A percentile compares a stretch with the other conserved stretches of the same genome.
phyloP scores from a whole-genome alignment of 2,113 vertebrate species.

The Callipepla californica region DNA sequence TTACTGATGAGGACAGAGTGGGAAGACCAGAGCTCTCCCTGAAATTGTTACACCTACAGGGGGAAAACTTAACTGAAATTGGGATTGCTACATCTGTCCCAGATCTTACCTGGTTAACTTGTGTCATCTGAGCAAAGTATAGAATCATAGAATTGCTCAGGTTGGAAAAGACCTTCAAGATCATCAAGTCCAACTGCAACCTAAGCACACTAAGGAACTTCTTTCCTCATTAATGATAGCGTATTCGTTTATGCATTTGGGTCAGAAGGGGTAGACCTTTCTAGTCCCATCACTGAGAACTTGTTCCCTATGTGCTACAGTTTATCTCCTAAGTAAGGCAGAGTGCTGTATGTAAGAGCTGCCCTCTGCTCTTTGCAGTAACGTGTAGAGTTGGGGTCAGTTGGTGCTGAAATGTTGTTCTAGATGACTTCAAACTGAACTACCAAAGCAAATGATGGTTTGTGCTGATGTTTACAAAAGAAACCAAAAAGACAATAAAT shows the following conservation, averaged over 20 bases:
- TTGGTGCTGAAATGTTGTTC: not conserved
- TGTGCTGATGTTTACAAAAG: not conserved
- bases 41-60: not conserved
- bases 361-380: not conserved
- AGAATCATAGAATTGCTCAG: too few species aligned
- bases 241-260: not conserved
- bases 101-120: not conserved
- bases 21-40: not conserved
- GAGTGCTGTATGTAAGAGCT: not conserved
- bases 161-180: too few species aligned
- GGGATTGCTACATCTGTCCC: not conserved
- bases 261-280: not conserved
- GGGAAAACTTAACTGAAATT: not conserved
- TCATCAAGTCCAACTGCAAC: too few species aligned
- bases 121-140: not conserved
- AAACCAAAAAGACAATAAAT: not conserved
- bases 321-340: not conserved
- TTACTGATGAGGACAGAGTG: not conserved
- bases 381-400: rapidly evolving
- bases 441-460: not conserved
- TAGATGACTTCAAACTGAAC: not conserved
- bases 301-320: not conserved
- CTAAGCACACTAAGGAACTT: too few species aligned
- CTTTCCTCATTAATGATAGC: not conserved
- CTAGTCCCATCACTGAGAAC: not conserved